A percentile compares a stretch with the other conserved stretches of the same genome.
Conservation (phyloP, 2,113 vertebrate species). For the Pipa parva region DNA sequence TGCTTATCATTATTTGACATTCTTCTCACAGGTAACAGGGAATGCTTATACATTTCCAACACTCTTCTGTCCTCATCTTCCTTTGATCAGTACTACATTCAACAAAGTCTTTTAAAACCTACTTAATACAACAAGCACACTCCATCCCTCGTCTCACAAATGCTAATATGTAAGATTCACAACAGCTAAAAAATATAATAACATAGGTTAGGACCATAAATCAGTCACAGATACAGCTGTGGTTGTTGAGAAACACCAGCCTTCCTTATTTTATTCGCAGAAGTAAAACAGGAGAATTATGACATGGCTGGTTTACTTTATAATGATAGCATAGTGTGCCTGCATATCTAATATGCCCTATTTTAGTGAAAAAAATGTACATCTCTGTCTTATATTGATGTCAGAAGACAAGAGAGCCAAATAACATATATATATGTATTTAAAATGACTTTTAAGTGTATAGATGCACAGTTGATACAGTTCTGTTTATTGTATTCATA, state of each 20-base stretch:
- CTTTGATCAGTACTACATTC: conserved; percentile 33
- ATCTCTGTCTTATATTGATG: too few species aligned
- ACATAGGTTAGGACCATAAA: conserved; percentile 13
- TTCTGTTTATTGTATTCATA: too few species aligned
- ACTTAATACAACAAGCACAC: conserved; percentile 39
- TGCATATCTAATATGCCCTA: conserved; percentile 16
- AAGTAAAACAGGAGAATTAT: conserved; percentile 1
- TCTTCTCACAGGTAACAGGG: conserved; percentile 12
- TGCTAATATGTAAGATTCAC: conserved; percentile 43
- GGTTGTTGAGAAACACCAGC: neutral
- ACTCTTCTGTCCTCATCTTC: conserved; percentile 16
- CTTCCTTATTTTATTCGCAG: conserved; percentile 19
- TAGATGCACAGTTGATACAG: too few species aligned
- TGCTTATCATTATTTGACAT: conserved; percentile 25
- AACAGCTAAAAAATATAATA: conserved; percentile 13
- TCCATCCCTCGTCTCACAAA: conserved; percentile 29
- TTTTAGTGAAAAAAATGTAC: too few species aligned
- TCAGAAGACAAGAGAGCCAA: too few species aligned
- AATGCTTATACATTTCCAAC: conserved; percentile 13
- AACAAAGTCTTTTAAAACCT: conserved; percentile 39
- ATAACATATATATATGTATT: neutral
- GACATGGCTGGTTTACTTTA: neutral
- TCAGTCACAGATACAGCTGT: conserved; percentile 8
- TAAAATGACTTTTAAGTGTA: too few species aligned
- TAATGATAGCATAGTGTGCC: conserved; percentile 7